These are phyloP conservation scores for Halcyon chelicuti DNA, from an alignment of 2,797 vertebrate genomes.

Conservation along the genomic window DNA sequence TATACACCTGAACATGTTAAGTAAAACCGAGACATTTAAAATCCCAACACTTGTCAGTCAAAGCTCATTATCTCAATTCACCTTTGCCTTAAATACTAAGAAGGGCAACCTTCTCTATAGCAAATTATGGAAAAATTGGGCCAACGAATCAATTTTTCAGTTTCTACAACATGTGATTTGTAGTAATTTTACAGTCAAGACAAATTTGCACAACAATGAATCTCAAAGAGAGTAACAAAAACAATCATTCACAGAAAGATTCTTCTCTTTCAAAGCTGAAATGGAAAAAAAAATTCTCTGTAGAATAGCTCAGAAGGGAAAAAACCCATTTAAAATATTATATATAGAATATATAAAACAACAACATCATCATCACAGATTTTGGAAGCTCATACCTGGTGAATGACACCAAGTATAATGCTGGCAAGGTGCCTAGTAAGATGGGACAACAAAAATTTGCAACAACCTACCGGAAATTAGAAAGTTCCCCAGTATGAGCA, in stretches of 20 bases:
- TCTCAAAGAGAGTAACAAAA: not conserved
- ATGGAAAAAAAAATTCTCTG: not conserved
- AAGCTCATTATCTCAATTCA: not conserved
- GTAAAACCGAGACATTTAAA: not conserved
- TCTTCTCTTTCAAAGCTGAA: not conserved
- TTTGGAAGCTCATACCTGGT: not conserved
- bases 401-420: not conserved
- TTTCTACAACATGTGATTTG: not conserved
- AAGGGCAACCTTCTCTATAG: not conserved
- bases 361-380: not conserved
- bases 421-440: not conserved
- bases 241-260: not conserved
- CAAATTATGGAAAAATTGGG: not conserved
- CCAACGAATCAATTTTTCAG: not conserved
- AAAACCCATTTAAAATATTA: not conserved
- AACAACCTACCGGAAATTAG: not conserved
- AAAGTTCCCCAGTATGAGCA: not conserved
- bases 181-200: not conserved
- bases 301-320: not conserved
- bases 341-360: not conserved
- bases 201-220: not conserved
- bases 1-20: rapidly evolving
- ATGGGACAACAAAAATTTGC: not conserved
- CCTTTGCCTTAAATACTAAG: not conserved
- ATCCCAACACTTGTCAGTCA: not conserved